phyloP scores from a whole-genome alignment of 2,113 vertebrate genomes.

The Nycticorax nycticorax region DNA sequence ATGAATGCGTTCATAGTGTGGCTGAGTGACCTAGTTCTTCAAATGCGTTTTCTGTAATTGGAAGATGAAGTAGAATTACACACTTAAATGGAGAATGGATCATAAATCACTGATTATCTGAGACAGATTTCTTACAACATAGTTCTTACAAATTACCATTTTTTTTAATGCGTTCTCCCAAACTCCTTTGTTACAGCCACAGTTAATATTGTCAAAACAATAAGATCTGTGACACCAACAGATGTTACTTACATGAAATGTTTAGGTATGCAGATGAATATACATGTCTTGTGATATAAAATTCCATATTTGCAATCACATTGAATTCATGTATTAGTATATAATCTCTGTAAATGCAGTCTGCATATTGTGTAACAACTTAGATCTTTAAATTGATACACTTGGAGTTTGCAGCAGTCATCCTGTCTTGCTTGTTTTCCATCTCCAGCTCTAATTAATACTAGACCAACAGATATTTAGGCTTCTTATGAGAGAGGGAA shows the following conservation, averaged over 20 bases:
- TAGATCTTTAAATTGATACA: background rate
- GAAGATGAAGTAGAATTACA: background rate
- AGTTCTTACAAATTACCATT: background rate
- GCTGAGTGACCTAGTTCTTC: background rate
- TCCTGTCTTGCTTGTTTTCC: background rate
- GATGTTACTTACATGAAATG: background rate
- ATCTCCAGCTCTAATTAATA: background rate
- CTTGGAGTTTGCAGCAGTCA: background rate
- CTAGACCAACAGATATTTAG: background rate
- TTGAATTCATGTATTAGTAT: background rate
- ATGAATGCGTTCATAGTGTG: background rate
- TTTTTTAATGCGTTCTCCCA: background rate
- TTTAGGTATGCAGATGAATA: background rate
- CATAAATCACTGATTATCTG: background rate
- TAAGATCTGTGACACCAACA: background rate
- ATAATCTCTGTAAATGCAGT: background rate
- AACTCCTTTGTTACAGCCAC: background rate
- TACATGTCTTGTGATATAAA: background rate
- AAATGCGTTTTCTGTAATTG: background rate
- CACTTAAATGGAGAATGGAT: background rate
- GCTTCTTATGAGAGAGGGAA: background rate
- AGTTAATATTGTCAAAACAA: background rate
- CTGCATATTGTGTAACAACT: background rate
- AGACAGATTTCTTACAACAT: background rate
- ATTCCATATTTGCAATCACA: background rate